Evolutionary conservation across 2,888 invertebrate genomes (phyloP).

Genomic region (Pandemis heparana): DNA sequence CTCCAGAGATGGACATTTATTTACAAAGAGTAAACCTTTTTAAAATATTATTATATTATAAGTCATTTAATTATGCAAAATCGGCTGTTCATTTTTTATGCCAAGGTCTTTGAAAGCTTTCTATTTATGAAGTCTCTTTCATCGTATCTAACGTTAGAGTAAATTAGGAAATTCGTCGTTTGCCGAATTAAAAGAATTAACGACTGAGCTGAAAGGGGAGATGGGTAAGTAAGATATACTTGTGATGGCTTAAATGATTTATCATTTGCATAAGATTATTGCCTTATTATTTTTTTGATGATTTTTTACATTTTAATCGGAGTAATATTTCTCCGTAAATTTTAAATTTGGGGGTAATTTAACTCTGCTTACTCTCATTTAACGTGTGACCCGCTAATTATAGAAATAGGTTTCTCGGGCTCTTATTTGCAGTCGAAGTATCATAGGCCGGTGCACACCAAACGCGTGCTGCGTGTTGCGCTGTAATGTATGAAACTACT

Average conservation of each 20-base stretch:
- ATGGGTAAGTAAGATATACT: background rate
- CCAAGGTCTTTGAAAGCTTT: slow-evolving; percentile 2
- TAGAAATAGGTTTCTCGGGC: too few relatives aligned
- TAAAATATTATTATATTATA: background rate
- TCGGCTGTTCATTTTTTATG: slow-evolving; percentile 9
- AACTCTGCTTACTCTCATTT: background rate
- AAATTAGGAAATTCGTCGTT: slow-evolving; percentile 6
- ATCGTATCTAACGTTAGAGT: slow-evolving; percentile 13
- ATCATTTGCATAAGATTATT: background rate
- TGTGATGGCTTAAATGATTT: background rate
- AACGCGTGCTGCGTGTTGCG: too few relatives aligned
- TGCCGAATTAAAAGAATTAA: slow-evolving; percentile 7
- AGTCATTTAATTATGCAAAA: background rate
- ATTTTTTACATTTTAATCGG: too few relatives aligned
- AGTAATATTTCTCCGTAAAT: background rate
- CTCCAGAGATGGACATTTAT: background rate
- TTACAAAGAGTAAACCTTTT: background rate
- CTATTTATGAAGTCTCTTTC: slow-evolving; percentile 25
- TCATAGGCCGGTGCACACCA: too few relatives aligned
- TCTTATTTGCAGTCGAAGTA: too few relatives aligned
- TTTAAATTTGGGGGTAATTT: background rate
- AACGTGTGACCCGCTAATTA: background rate
- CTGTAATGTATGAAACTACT: too few relatives aligned
- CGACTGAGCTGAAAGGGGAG: slow-evolving; percentile 4
- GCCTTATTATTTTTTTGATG: too few relatives aligned